A percentile compares a stretch with the other conserved stretches of the same genome.
Evolutionary conservation across 1,140 invertebrate species (phyloP).

Genomic region (Gonioctena quinquepunctata): DNA sequence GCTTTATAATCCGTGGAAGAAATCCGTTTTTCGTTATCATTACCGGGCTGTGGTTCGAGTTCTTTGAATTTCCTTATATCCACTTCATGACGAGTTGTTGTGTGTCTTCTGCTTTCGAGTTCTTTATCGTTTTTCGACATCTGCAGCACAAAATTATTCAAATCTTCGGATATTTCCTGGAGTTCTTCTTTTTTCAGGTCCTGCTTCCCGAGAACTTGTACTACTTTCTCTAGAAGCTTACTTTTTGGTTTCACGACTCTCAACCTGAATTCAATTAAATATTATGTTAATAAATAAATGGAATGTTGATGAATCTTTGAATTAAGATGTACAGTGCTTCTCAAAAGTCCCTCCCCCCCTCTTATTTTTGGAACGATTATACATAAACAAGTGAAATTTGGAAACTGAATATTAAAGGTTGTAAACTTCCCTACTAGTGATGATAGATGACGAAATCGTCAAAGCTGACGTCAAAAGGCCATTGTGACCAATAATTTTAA

Average conservation of each 20-base stretch:
- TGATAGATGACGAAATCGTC: too few relatives aligned
- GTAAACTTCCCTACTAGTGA: too few relatives aligned
- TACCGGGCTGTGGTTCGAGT: background rate
- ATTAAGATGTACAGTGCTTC: too few relatives aligned
- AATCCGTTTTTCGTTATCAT: constrained; percentile 49
- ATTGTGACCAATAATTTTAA: too few relatives aligned
- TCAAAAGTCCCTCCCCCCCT: too few relatives aligned
- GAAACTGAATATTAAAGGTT: too few relatives aligned
- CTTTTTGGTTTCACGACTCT: constrained; percentile 60
- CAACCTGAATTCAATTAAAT: too few relatives aligned
- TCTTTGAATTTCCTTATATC: constrained; percentile 22
- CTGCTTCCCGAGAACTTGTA: constrained; percentile 56
- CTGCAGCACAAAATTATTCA: constrained; percentile 39
- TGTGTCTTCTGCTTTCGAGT: constrained; percentile 36
- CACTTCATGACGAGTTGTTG: constrained; percentile 17
- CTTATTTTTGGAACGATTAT: too few relatives aligned
- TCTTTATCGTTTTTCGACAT: constrained; percentile 42
- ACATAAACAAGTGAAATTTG: too few relatives aligned
- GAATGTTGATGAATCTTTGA: too few relatives aligned
- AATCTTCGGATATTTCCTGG: constrained; percentile 55
- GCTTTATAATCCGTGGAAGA: constrained; percentile 64
- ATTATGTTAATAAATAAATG: too few relatives aligned
- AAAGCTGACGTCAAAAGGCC: too few relatives aligned
- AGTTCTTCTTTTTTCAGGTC: constrained; percentile 53
- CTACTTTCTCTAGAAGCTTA: constrained; percentile 57